These are phyloP conservation scores for Maniola jurtina DNA, from an alignment of 1,140 invertebrate genomes.

Conservation along the genomic window DNA sequence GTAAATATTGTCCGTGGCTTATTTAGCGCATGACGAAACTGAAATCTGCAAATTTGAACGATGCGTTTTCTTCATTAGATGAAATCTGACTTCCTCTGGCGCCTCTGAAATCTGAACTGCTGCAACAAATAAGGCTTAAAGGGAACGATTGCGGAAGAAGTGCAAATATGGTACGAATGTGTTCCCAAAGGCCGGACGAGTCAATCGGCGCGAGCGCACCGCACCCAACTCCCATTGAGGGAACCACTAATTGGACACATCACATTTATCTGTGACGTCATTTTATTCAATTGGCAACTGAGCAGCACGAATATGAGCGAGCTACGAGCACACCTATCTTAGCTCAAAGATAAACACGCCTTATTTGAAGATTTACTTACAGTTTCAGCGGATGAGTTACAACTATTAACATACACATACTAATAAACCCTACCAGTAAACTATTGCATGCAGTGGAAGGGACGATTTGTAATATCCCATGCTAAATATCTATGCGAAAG, in stretches of 20 bases:
- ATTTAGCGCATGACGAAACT: not conserved
- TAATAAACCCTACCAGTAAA: conserved; percentile 34
- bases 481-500: conserved; percentile 20
- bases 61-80: not conserved
- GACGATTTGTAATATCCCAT: conserved; percentile 19
- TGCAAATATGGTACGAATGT: conserved; percentile 41
- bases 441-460: conserved; percentile 10
- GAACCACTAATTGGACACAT: conserved; percentile 52
- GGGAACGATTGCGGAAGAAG: conserved; percentile 62
- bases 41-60: not conserved
- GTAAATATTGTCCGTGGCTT: conserved; percentile 1
- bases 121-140: not conserved
- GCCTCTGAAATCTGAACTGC: not conserved
- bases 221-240: conserved; percentile 55
- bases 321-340: not conserved
- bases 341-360: not conserved
- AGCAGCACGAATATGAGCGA: conserved; percentile 21
- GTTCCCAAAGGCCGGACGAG: conserved; percentile 62
- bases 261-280: conserved; percentile 44
- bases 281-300: conserved; percentile 33
- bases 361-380: not conserved
- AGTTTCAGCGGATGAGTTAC: conserved; percentile 30
- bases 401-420: conserved; percentile 43
- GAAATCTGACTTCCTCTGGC: not conserved
- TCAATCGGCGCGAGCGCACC: conserved; percentile 61